Conservation (phyloP, 2,797 vertebrate species). For the Sebastes diaconus region DNA sequence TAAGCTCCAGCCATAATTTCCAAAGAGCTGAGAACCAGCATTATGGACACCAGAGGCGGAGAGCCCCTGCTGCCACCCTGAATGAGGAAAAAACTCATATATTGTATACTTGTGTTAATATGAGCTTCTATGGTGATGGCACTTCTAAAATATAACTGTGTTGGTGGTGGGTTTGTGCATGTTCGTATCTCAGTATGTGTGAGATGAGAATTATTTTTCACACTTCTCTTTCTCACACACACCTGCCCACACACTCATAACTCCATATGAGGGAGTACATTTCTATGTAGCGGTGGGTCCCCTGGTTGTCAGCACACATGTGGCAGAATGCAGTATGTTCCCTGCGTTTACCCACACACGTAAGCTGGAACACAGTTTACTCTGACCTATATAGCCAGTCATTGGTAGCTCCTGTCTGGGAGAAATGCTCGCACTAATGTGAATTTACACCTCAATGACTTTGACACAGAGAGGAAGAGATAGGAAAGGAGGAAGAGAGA, state of each 20-base stretch:
- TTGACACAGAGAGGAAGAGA: conserved; percentile 51
- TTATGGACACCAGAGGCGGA: not conserved
- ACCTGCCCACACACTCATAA: conserved; percentile 14
- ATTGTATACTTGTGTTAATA: not conserved
- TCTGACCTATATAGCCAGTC: conserved; percentile 75
- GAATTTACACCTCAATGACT: conserved; percentile 68
- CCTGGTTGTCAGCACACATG: conserved; percentile 22
- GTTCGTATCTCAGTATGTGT: conserved; percentile 2
- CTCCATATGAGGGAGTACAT: conserved; percentile 4
- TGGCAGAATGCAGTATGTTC: conserved; percentile 16
- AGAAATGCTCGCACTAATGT: conserved; percentile 58
- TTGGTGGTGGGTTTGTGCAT: not conserved
- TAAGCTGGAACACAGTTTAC: conserved; percentile 8
- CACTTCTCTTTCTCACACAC: conserved; percentile 2
- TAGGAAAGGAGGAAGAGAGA: conserved; percentile 3
- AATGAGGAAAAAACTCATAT: not conserved
- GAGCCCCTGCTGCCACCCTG: not conserved
- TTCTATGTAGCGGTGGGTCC: conserved; percentile 21
- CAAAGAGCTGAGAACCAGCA: not conserved
- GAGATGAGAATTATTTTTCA: conserved; percentile 20
- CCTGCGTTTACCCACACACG: not conserved
- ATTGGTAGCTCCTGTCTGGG: conserved; percentile 47
- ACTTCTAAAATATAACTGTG: not conserved
- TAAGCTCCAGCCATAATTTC: not conserved
- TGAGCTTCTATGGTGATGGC: not conserved